Evolutionary conservation across 2,888 invertebrate species (phyloP).

Genomic region (Ellobium chinense): DNA sequence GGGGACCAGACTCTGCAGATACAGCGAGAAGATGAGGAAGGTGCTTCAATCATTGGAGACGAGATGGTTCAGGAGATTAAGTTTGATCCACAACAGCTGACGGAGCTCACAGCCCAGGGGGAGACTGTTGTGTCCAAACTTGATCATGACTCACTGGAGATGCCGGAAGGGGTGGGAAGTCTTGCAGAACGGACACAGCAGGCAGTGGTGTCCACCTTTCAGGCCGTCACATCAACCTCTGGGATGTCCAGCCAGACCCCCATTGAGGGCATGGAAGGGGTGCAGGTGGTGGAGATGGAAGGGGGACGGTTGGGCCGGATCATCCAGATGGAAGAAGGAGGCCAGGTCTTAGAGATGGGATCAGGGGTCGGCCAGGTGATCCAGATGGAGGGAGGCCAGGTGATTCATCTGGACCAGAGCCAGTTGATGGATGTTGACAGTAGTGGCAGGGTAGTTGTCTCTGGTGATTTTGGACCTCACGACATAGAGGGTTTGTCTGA

Average conservation of each 20-base stretch:
- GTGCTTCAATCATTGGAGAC: not conserved
- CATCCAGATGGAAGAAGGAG: constrained; percentile 38
- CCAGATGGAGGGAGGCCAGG: constrained; percentile 43
- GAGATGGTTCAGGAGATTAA: constrained; percentile 42
- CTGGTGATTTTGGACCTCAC: constrained; percentile 11
- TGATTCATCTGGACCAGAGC: constrained; percentile 38
- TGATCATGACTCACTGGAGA: not conserved
- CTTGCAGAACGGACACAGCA: not conserved
- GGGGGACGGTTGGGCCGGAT: constrained; percentile 32
- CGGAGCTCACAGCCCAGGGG: constrained; percentile 8
- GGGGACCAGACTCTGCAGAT: constrained; percentile 45
- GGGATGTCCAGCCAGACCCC: too few species aligned
- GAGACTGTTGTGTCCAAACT: constrained; percentile 21
- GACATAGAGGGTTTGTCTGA: constrained; percentile 16
- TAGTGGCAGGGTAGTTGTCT: not conserved
- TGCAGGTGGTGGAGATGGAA: constrained; percentile 43
- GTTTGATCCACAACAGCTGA: constrained; percentile 39
- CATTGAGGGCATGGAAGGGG: constrained; percentile 35
- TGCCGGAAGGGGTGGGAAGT: not conserved
- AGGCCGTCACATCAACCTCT: not conserved
- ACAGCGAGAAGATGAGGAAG: constrained; percentile 36
- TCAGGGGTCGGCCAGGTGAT: constrained; percentile 25
- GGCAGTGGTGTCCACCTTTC: not conserved
- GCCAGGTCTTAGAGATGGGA: constrained; percentile 27
- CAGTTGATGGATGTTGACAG: constrained; percentile 30